These are phyloP conservation scores for Drosophila recens DNA, from an alignment of 2,888 invertebrate species.

Conservation along the genomic window DNA sequence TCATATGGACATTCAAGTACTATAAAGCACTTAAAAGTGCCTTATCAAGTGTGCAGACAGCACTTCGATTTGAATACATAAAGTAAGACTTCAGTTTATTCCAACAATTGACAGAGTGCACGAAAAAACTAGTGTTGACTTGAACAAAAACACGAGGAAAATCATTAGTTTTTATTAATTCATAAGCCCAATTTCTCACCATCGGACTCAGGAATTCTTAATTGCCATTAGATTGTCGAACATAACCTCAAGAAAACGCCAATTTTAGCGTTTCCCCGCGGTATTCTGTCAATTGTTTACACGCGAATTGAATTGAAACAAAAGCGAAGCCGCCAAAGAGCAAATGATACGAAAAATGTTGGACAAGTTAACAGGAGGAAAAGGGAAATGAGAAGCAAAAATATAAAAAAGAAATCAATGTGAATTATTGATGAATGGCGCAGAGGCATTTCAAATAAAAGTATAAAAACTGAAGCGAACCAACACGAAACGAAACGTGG, in stretches of 20 bases:
- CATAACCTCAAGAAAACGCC: constrained; percentile 37
- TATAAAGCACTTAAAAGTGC: neutral
- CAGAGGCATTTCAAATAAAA: constrained; percentile 55
- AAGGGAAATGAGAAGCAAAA: constrained; percentile 38
- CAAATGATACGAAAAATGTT: too few relatives aligned
- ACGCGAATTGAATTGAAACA: constrained; percentile 48
- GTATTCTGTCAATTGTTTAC: constrained; percentile 68
- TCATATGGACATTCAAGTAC: neutral
- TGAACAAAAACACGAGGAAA: constrained; percentile 2
- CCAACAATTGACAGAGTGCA: neutral
- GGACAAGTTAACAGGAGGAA: constrained; percentile 32
- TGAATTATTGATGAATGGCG: constrained; percentile 81
- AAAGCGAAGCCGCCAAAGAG: constrained; percentile 41
- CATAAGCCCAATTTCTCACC: constrained; percentile 34
- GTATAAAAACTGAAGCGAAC: constrained; percentile 34
- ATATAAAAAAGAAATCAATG: constrained; percentile 68
- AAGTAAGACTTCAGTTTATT: neutral
- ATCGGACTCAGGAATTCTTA: constrained; percentile 5
- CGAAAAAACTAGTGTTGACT: neutral
- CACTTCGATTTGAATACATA: neutral
- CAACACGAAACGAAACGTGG: constrained; percentile 56
- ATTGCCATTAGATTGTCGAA: constrained; percentile 5
- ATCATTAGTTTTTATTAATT: constrained; percentile 37
- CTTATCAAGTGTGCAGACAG: neutral
- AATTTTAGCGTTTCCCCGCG: constrained; percentile 38